Evolutionary conservation across 2,888 invertebrate species (phyloP).

Genomic region (Lysandra coridon): DNA sequence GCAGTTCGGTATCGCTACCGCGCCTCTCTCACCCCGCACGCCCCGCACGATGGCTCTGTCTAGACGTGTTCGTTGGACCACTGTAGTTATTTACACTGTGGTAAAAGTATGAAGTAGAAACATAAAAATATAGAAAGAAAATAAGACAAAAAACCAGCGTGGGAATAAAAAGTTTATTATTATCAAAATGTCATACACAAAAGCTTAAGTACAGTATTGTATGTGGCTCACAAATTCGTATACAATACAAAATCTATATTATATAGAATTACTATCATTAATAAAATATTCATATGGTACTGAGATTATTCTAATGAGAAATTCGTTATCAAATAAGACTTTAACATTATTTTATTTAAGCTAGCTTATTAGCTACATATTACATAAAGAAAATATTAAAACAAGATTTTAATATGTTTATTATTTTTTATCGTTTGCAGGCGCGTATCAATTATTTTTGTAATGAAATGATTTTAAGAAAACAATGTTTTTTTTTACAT

Average conservation of each 20-base stretch:
- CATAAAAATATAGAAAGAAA: not conserved
- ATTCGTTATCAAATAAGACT: slow-evolving; percentile 15
- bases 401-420: not conserved
- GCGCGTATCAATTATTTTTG: not conserved
- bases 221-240: slow-evolving; percentile 11
- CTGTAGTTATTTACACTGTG: too few relatives aligned
- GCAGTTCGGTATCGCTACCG: too few relatives aligned
- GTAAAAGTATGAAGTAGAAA: too few relatives aligned
- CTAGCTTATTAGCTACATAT: slow-evolving; percentile 8
- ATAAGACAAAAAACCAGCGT: not conserved
- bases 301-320: slow-evolving; percentile 26
- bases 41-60: too few relatives aligned
- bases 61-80: too few relatives aligned
- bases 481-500: not conserved
- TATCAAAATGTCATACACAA: slow-evolving; percentile 29
- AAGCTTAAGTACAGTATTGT: slow-evolving; percentile 28
- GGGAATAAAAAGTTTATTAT: slow-evolving; percentile 26
- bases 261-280: not conserved
- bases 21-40: too few relatives aligned
- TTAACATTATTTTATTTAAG: slow-evolving; percentile 10
- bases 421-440: slow-evolving; percentile 4
- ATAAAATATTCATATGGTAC: slow-evolving; percentile 19
- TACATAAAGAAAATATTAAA: not conserved
- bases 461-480: not conserved
- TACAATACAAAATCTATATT: slow-evolving; percentile 12